Conservation (phyloP, 2,888 invertebrate genomes). For the Noctua pronuba region DNA sequence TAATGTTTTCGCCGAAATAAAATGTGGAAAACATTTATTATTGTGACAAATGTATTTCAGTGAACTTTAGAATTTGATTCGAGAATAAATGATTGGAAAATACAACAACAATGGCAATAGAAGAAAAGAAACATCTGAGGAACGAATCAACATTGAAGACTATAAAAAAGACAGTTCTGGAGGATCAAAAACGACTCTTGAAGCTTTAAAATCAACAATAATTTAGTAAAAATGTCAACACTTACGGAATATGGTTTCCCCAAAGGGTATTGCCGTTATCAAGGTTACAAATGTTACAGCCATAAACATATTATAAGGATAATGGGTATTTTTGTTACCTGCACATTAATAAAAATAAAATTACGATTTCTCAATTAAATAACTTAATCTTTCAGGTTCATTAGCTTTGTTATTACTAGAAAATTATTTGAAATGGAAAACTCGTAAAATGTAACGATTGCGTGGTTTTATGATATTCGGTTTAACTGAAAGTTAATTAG, state of each 20-base stretch:
- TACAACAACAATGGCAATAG: neutral
- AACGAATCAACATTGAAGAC: neutral
- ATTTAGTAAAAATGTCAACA: conserved; percentile 59
- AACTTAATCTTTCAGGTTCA: conserved; percentile 56
- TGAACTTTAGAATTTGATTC: no score
- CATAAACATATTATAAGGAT: conserved; percentile 76
- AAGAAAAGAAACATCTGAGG: neutral
- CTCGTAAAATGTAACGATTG: conserved; percentile 42
- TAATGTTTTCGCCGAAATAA: neutral
- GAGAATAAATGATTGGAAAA: neutral
- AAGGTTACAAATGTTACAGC: conserved; percentile 75
- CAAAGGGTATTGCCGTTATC: conserved; percentile 71
- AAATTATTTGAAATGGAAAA: conserved; percentile 23
- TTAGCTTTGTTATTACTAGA: conserved; percentile 47
- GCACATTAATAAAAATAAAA: conserved; percentile 59
- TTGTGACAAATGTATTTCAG: conserved; percentile 17
- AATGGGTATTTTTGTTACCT: conserved; percentile 62
- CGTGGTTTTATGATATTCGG: conserved; percentile 38
- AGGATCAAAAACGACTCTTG: neutral
- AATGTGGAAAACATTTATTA: neutral
- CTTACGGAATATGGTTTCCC: conserved; percentile 75
- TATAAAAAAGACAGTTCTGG: no score
- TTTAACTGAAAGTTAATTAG: conserved; percentile 45
- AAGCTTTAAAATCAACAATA: neutral
- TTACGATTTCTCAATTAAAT: conserved; percentile 65